Conservation (phyloP, 2,888 invertebrate genomes). For the Cephus sareptanus region DNA sequence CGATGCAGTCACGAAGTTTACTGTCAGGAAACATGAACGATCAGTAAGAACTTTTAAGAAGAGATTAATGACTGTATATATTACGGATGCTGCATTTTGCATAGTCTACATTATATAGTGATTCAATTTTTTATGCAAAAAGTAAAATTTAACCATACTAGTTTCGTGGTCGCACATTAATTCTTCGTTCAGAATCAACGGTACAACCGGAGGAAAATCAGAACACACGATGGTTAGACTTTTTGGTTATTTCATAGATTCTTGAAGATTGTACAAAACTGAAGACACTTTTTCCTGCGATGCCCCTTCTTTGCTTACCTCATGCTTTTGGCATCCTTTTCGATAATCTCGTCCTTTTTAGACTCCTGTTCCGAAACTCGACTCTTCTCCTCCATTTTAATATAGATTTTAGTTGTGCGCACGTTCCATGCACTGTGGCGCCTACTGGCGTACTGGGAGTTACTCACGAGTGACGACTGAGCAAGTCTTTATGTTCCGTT, state of each 20-base stretch:
- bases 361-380: slow-evolving; percentile 65
- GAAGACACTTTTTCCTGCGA: neutral
- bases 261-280: neutral
- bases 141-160: neutral
- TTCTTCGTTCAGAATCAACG: neutral
- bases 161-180: neutral
- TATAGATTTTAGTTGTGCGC: slow-evolving; percentile 55
- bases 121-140: neutral
- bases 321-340: slow-evolving; percentile 67
- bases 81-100: neutral
- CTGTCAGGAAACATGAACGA: neutral
- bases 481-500: neutral
- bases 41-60: neutral
- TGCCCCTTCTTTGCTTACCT: slow-evolving; percentile 57
- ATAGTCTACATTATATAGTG: neutral
- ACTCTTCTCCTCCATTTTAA: slow-evolving; percentile 67
- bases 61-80: neutral
- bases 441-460: slow-evolving; percentile 18
- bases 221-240: neutral
- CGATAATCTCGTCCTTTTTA: slow-evolving; percentile 67
- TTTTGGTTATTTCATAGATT: neutral
- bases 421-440: slow-evolving; percentile 24
- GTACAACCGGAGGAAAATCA: neutral
- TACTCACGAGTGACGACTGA: neutral
- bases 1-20: neutral